Evolutionary conservation across 2,113 vertebrate genomes (phyloP), one percentile per base, ranked within the genome.

Genomic region (Sinocyclocheilus maitianheensis): DNA sequence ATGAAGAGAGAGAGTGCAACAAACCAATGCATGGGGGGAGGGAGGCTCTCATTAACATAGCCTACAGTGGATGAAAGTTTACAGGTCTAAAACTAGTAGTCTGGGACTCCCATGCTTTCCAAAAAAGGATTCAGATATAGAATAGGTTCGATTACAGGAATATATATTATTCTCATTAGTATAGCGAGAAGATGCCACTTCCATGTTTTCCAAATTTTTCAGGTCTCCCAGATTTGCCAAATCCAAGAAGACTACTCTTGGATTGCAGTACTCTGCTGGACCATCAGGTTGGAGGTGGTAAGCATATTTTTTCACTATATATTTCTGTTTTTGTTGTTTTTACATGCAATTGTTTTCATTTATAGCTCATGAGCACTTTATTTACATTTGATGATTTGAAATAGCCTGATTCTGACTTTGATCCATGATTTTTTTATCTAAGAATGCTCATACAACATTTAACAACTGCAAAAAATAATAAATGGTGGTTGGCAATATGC

Each of bases 211-310:
- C 34, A 3, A 26, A 48, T 77, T 76, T 87, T 12, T 58, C 85
- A 77, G 30, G 53, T 69, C 74, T 82, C 48, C 60, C 83, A 63
- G 55, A 83, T 69, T 43, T 83, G 10, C 83, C 58, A 81, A 16
- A 75, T 78, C 79, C 88, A 75, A 81, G 87, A 30, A 60, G 60
- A 20, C 62, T 87, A 24, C 75, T 84, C 14, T 71, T 82, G 51
- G 87, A 89, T 77, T 90, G 85, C 62, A 34, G 60, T 65, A 13
- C 81, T 67, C 5, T 8, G 37, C 20, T 77, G 85, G 90, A 91
- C 79, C 86, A 72, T 53, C 46, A 83, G 34, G 75, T 43, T 2
- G 60, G 5, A 18, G 85, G 58, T 71, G 86, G 72, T 60, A 81
- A 48, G 48, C 24, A 62, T 6, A 62, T 62, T 13, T 69, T 16